phyloP scores from a whole-genome alignment of 2,888 invertebrate genomes.

The Cephus runcator region DNA sequence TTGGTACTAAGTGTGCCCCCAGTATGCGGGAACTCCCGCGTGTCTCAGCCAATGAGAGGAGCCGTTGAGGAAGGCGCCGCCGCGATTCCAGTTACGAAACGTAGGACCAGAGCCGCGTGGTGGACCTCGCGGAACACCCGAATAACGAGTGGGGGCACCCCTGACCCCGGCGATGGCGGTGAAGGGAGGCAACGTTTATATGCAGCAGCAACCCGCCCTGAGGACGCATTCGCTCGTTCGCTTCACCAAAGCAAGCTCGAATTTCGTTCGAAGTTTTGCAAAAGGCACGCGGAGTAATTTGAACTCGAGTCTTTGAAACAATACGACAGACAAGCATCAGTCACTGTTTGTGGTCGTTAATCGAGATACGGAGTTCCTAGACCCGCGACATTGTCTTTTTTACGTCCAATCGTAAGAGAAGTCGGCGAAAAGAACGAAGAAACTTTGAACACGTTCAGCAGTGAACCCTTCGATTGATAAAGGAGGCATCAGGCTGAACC shows the following conservation, averaged over 20 bases:
- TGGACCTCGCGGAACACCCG: constrained; percentile 52
- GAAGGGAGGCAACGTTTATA: constrained; percentile 66
- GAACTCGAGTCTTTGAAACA: constrained; percentile 14
- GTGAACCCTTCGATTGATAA: constrained; percentile 23
- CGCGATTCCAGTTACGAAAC: constrained; percentile 24
- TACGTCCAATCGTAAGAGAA: not conserved
- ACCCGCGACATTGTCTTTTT: constrained; percentile 16
- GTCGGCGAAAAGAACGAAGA: not conserved
- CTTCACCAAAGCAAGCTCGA: constrained; percentile 59
- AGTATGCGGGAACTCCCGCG: constrained; percentile 22
- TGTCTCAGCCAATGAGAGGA: constrained; percentile 23
- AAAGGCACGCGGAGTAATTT: constrained; percentile 26
- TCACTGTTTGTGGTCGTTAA: constrained; percentile 71
- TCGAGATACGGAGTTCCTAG: constrained; percentile 19
- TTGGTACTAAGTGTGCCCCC: not conserved
- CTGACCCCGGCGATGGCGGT: constrained; percentile 61
- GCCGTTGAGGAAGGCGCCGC: constrained; percentile 12
- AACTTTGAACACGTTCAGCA: constrained; percentile 20
- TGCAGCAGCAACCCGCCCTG: constrained; percentile 62
- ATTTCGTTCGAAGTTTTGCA: constrained; percentile 5
- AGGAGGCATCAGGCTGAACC: constrained; percentile 24
- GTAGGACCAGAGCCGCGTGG: constrained; percentile 30
- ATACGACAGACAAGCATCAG: constrained; percentile 68
- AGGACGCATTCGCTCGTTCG: constrained; percentile 65
- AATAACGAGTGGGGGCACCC: constrained; percentile 63